Base-by-base conservation (phyloP, 1,140 invertebrate genomes). In the Triops cancriformis region DNA sequence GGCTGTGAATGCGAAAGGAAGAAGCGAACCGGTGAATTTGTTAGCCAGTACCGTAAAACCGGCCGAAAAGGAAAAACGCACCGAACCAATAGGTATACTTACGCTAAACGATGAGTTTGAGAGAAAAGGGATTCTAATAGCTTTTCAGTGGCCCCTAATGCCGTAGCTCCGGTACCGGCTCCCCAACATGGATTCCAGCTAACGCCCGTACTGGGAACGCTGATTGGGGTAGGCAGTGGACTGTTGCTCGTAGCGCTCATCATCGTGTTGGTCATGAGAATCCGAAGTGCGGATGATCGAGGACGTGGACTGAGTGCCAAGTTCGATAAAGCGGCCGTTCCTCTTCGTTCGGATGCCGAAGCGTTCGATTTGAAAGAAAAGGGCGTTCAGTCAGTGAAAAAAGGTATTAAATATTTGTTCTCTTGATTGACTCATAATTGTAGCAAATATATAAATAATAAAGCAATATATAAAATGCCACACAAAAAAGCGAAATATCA, bases 151-250 rank as follows among this genome's bases (percentile, higher is more conserved):
- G 75, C 76, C 41, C 64, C 72, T 37, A 73, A 76, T 64, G 72
- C 72, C 26, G 76, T 77, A 26, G 75, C 76, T 26, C 75, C 76
- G 11, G 26, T 51, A 28, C 73, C 72, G 73, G 75, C 64, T 42
- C 43, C 88, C 87, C 80, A 72, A 14, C 86, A 87, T 73, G 86
- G 86, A 81, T 89, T 92, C 80, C 90, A 91, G 82, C 87, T 93
- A 78, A 92, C 91, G 41, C 91, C 92, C 28, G 85, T 93, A 76
- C 85, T 94, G 18, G 91, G 91, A 26, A 88, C 92, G 51, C 86
- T 93, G 79, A 89, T 93, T 78, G 90, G 91, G n/a, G 87, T 92
- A 75, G 87, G 92, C 43, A 88, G 89, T 45, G 90, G 89, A 41
- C 86, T 93, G 28, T 85, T 92, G 11, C 85, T 92, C 73, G 88